Base-by-base conservation (phyloP, 2,888 invertebrate genomes). In the Drosophila vallismaia region DNA sequence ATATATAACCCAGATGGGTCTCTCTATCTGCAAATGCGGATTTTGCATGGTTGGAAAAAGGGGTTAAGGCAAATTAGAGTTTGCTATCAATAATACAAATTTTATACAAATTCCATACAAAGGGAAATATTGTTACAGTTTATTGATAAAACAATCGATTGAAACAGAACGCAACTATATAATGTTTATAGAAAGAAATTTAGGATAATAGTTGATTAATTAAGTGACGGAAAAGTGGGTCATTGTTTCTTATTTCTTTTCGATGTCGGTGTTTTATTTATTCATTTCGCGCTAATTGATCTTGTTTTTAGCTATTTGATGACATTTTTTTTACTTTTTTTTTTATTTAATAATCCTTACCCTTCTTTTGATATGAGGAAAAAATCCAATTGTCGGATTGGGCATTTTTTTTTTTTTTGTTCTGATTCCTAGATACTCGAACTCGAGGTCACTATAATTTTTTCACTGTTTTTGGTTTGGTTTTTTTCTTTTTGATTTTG, bases 301-400 rank as follows among this genome's bases (percentile, higher is more conserved):
- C 1, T 19, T 19, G 19, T 19, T 19, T 19, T 19, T 1, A n/a
- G 19, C 19, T 1, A 19, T 19, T 19, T 19, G 19, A 19, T 19
- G 19, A 2, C 2, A 1, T 19, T 2, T 1, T 19, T 19, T 19
- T 19, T 19, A 19, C 19, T 2, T 19, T 19, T 19, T 19, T 19
- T 19, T 19, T 19, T 1, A 19, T 19, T 19, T 19, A 19, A 1
- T 19, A 19, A 1, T 19, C 19, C 19, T 19, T 85, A 89, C 89
- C 82, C 86, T 86, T 70, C 90, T 70, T 50, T 89, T 90, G 33
- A 86, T 67, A 24, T 76, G 77, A 2, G 90, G 79, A 79, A 77
- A 89, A 60, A 88, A 84, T 38, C 90, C 90, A 67, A 86, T 84
- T 9, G 89, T 72, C 38, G 86, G 89, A 75, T 89, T 89, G 52